Conservation (phyloP, 2,113 vertebrate species). For the Eleginops maclovinus region DNA sequence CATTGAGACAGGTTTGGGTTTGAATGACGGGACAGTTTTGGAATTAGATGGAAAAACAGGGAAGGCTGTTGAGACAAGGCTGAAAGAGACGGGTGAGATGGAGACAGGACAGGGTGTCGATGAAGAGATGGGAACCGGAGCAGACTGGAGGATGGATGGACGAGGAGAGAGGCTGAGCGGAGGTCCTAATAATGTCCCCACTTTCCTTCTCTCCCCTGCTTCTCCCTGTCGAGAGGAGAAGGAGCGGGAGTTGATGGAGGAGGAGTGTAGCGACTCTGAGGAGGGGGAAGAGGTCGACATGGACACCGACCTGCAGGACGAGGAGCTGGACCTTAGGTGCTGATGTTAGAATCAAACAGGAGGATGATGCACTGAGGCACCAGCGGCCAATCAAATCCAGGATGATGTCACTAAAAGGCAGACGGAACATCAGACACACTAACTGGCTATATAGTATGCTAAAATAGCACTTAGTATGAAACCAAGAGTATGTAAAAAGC, state of each 20-base stretch:
- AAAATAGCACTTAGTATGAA: too few species aligned
- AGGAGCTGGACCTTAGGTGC: conserved; percentile 54
- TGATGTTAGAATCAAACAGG: conserved; percentile 31
- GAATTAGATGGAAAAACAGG: not conserved
- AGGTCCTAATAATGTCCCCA: not conserved
- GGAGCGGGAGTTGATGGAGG: conserved; percentile 12
- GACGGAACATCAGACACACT: too few species aligned
- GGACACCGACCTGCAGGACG: conserved; percentile 36
- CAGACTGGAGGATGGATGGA: conserved; percentile 23
- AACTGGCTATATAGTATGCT: too few species aligned
- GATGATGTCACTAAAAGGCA: conserved; percentile 5
- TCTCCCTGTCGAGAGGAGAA: conserved; percentile 7
- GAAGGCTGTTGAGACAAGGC: not conserved
- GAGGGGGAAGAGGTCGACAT: conserved; percentile 30
- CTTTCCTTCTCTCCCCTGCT: not conserved
- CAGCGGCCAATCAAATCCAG: conserved; percentile 12
- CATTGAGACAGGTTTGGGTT: conserved; percentile 14
- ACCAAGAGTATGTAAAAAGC: too few species aligned
- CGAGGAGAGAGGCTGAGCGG: conserved; percentile 7
- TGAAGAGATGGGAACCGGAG: not conserved
- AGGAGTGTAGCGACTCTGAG: not conserved
- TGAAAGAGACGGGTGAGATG: not conserved
- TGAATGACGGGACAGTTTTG: not conserved
- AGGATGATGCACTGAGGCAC: not conserved
- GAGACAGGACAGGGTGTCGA: conserved; percentile 7